Base-by-base conservation (phyloP, 2,797 vertebrate genomes). In the Trachurus trachurus region DNA sequence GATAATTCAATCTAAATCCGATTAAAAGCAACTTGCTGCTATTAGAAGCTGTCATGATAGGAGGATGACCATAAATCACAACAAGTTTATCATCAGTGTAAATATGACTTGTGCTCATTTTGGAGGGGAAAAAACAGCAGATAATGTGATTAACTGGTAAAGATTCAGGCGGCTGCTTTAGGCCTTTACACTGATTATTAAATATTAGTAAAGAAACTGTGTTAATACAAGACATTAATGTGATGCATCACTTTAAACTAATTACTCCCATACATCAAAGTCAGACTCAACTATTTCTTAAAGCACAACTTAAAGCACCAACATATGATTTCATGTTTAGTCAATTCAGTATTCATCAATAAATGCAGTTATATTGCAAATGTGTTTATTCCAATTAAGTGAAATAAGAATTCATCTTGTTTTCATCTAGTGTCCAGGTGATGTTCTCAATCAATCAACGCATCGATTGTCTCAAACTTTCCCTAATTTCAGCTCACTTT, bases 1-100 rank as follows among this genome's bases (percentile, higher is more conserved):
- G 61, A 88, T 80, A 56, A 78, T 62, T 80, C 54, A 49, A 78
- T 71, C 60, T 66, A 37, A 80, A 79, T 37, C 63, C 13, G 68
- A 81, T 86, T 76, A 74, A 60, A 60, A 26, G 72, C n/a, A 2
- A 22, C 63, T 66, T 45, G 53, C n/a, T 40, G 67, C 58, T 11
- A 56, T 80, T 75, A 64, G 5, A 52, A 16, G 6, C 10, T 3
- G 57, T 60, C 53, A 71, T 40, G 50, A 58, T 6, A 11, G 54
- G 42, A 17, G 15, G 17, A 63, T 7, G 22, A 67, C 4, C 72
- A 76, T 81, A 60, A 80, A 84, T 84, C 84, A 72, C 21, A 44
- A 31, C 19, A 15, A 3, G 44, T 37, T 66, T 66, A 71, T 65
- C 37, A 69, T 64, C 40, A 61, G 44, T 5, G 70, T 50, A 50